A percentile compares a stretch with the other conserved stretches of the same genome.
These are phyloP conservation scores for Nomada fucata DNA, from an alignment of 2,888 invertebrate genomes.

Conservation along the genomic window DNA sequence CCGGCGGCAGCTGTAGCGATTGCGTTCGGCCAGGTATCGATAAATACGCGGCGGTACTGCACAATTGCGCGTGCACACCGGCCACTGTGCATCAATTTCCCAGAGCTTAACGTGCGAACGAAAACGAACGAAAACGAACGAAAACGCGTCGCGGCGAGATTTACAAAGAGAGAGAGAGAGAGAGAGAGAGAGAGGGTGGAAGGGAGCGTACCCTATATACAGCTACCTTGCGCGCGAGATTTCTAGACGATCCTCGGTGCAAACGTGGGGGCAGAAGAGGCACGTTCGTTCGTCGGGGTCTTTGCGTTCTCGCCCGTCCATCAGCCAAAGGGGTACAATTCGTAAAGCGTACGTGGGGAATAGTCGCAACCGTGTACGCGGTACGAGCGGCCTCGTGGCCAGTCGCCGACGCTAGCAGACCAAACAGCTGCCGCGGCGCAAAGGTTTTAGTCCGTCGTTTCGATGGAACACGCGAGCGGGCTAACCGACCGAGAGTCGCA, in stretches of 20 bases:
- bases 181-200: too few species aligned
- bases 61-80: conserved; percentile 60
- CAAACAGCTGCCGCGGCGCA: conserved; percentile 59
- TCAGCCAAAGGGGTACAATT: too few species aligned
- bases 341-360: too few species aligned
- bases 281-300: too few species aligned
- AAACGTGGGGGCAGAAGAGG: too few species aligned
- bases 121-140: conserved; percentile 36
- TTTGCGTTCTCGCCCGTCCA: too few species aligned
- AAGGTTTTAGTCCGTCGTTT: conserved; percentile 26
- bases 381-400: conserved; percentile 70
- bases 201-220: too few species aligned
- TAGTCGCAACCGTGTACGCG: too few species aligned
- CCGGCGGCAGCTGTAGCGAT: conserved; percentile 66
- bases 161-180: neutral
- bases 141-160: neutral
- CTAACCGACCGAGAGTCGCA: conserved; percentile 40
- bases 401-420: conserved; percentile 79
- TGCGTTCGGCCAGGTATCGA: conserved; percentile 66
- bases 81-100: conserved; percentile 63
- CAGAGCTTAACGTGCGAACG: conserved; percentile 62
- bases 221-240: too few species aligned
- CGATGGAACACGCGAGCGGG: conserved; percentile 18
- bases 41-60: conserved; percentile 69
- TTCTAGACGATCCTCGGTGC: too few species aligned